Conservation (phyloP, 2,888 invertebrate species). For the Congeria kusceri region DNA sequence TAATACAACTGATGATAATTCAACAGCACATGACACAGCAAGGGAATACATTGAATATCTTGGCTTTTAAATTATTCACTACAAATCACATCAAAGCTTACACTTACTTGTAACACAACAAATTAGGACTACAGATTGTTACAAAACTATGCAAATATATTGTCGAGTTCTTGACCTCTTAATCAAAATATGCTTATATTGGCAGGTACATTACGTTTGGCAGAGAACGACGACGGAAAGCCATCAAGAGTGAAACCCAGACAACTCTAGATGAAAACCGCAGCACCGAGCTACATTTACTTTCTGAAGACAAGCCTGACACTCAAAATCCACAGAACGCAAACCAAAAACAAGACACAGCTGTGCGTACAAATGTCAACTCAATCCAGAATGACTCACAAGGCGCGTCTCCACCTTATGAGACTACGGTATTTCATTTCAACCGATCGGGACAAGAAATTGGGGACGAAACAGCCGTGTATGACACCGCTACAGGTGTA, state of each 20-base stretch:
- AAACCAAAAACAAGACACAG: not conserved
- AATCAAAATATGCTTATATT: no score
- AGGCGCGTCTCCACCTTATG: constrained; percentile 29
- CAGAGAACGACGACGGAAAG: constrained; percentile 18
- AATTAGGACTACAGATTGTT: no score
- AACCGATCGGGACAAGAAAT: constrained; percentile 38
- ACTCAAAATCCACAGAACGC: not conserved
- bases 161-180: no score
- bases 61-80: no score
- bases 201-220: constrained; percentile 57
- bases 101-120: no score
- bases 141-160: no score
- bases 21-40: no score
- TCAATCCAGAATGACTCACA: not conserved
- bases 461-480: constrained; percentile 44
- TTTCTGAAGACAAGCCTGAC: constrained; percentile 34
- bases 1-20: no score
- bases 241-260: constrained; percentile 45
- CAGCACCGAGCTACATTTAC: constrained; percentile 55
- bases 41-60: no score
- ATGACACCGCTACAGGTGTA: constrained; percentile 43
- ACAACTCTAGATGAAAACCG: constrained; percentile 54
- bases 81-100: no score
- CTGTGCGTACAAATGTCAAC: no score
- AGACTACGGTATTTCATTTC: constrained; percentile 63